phyloP scores from a whole-genome alignment of 2,888 invertebrate genomes.

The Oxycera nigricornis region DNA sequence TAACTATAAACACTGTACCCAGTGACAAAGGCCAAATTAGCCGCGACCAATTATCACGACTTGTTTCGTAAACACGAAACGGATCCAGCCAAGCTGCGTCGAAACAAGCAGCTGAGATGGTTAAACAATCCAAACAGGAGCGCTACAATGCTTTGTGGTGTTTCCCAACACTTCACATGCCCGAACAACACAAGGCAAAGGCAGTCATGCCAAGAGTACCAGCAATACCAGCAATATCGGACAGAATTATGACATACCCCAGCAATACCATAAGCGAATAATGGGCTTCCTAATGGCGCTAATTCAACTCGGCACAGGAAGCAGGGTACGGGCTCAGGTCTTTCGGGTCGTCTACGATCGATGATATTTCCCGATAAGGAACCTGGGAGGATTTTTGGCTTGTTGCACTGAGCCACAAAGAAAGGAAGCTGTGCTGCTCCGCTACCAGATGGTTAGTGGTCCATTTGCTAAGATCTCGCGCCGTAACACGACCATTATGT shows the following conservation, averaged over 20 bases:
- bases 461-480: conserved; percentile 23
- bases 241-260: conserved; percentile 28
- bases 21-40: conserved; percentile 23
- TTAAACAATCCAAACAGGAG: conserved; percentile 24
- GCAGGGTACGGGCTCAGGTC: not conserved
- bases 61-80: conserved; percentile 25
- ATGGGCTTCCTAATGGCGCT: conserved; percentile 34
- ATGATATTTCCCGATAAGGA: conserved; percentile 36
- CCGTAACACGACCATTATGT: conserved; percentile 25
- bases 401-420: not conserved
- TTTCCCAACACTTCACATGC: conserved; percentile 28
- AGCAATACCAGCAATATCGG: conserved; percentile 20
- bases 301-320: conserved; percentile 16
- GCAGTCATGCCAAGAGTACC: not conserved
- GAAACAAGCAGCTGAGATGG: conserved; percentile 1
- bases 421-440: not conserved
- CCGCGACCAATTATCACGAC: conserved; percentile 40
- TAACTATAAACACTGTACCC: not conserved
- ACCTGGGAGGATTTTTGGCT: conserved; percentile 13
- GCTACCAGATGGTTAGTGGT: not conserved
- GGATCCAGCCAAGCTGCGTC: not conserved
- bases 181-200: no score
- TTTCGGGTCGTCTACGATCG: conserved; percentile 12
- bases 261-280: conserved; percentile 22
- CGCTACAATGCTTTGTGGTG: not conserved